Evolutionary conservation across 2,888 invertebrate species (phyloP).

Genomic region (Idaea dimidiata): DNA sequence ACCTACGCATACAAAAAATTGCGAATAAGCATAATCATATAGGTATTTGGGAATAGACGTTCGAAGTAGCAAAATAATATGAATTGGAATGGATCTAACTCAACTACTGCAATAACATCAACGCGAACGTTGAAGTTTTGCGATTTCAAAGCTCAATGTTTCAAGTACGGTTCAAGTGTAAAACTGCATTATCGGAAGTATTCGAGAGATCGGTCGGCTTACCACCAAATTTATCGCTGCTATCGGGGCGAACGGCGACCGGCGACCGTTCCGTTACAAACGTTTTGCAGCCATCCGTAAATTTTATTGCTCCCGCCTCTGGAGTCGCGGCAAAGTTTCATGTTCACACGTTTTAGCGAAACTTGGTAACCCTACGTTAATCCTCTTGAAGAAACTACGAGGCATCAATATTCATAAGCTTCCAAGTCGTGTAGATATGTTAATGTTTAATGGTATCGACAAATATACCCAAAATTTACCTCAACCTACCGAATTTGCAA

Average conservation of each 20-base stretch:
- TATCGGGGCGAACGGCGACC: constrained; percentile 40
- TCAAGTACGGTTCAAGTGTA: constrained; percentile 36
- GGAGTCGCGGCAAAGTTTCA: constrained; percentile 56
- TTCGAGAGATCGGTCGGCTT: constrained; percentile 46
- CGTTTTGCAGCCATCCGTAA: constrained; percentile 58
- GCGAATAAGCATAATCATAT: no score
- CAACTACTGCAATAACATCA: background rate
- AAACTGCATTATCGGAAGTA: constrained; percentile 51
- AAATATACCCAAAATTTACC: background rate
- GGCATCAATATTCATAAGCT: constrained; percentile 20
- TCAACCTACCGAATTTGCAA: background rate
- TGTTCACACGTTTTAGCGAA: constrained; percentile 52
- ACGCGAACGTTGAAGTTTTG: background rate
- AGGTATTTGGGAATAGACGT: no score
- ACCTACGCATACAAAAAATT: no score
- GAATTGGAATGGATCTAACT: background rate
- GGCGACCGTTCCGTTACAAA: constrained; percentile 31
- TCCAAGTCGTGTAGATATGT: constrained; percentile 5
- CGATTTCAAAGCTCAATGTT: constrained; percentile 10
- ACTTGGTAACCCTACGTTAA: constrained; percentile 48
- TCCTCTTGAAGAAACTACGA: constrained; percentile 35
- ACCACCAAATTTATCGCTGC: constrained; percentile 54
- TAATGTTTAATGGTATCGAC: background rate
- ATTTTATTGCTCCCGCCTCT: constrained; percentile 70
- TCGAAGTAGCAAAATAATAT: background rate